These are phyloP conservation scores for Platycnemis pennipes DNA, from an alignment of 2,888 invertebrate species.

Conservation along the genomic window DNA sequence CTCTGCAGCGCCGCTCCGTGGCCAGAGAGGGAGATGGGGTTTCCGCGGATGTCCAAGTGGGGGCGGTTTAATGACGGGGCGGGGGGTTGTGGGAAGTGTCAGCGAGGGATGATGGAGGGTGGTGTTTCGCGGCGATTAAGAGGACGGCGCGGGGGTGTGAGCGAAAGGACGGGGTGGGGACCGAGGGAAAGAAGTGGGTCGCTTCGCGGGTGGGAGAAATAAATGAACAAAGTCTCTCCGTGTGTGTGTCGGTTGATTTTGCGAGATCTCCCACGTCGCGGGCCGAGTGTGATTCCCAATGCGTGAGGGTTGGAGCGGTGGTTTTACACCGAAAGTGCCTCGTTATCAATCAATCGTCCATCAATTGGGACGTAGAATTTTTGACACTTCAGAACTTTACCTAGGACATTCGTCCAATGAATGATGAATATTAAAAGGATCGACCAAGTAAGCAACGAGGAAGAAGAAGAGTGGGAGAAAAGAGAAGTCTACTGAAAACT, in stretches of 20 bases:
- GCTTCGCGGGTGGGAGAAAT: neutral
- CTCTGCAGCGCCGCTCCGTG: neutral
- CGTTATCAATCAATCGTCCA: too few species aligned
- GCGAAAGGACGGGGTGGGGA: neutral
- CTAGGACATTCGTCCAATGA: too few species aligned
- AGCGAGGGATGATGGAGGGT: neutral
- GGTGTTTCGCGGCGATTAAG: neutral
- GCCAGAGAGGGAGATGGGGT: neutral
- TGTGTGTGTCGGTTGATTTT: neutral
- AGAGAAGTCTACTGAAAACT: too few species aligned
- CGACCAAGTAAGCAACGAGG: too few species aligned
- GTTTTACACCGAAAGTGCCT: too few species aligned
- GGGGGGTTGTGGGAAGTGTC: neutral
- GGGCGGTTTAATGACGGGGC: neutral
- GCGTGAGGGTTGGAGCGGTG: too few species aligned
- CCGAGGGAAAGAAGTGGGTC: neutral
- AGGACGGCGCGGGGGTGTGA: neutral
- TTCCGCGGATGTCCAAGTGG: slow-evolving; percentile 36
- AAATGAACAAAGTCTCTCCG: neutral
- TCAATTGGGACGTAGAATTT: too few species aligned
- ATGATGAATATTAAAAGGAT: too few species aligned
- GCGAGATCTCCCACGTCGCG: neutral
- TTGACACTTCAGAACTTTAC: too few species aligned
- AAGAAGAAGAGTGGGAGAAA: too few species aligned
- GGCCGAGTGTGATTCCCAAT: too few species aligned